A percentile compares a stretch with the other conserved stretches of the same genome.
Conservation (phyloP, 2,113 vertebrate species). For the Chloroceryle aenea region DNA sequence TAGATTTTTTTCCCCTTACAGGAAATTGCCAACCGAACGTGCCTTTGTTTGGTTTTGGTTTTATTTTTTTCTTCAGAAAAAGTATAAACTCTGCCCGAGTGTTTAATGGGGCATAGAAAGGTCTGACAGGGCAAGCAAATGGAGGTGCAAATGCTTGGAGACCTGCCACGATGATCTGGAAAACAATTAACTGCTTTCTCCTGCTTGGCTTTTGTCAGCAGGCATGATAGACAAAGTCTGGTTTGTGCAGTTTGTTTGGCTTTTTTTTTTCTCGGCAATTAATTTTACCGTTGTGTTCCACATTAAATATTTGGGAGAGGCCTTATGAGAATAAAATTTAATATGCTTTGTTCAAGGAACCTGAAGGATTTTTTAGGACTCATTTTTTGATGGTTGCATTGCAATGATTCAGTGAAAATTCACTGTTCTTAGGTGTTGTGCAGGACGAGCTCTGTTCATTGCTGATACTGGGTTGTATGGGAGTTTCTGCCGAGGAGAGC, state of each 20-base stretch:
- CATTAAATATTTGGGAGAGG: background rate
- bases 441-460: background rate
- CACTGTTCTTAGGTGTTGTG: fast-evolving
- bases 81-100: background rate
- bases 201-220: background rate
- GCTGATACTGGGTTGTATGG: background rate
- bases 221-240: background rate
- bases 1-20: background rate
- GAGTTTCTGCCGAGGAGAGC: background rate
- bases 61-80: background rate
- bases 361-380: background rate
- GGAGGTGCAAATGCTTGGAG: background rate
- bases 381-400: background rate
- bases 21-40: background rate
- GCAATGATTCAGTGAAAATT: background rate
- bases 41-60: background rate
- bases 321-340: background rate
- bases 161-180: background rate
- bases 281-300: background rate
- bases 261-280: slow-evolving; percentile 3
- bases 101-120: background rate
- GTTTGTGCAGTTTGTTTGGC: background rate
- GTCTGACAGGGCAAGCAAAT: background rate
- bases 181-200: slow-evolving; percentile 39
- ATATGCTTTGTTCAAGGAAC: background rate